These are phyloP conservation scores for Brachionus angularis DNA, from an alignment of 1,140 invertebrate species.

Conservation along the genomic window DNA sequence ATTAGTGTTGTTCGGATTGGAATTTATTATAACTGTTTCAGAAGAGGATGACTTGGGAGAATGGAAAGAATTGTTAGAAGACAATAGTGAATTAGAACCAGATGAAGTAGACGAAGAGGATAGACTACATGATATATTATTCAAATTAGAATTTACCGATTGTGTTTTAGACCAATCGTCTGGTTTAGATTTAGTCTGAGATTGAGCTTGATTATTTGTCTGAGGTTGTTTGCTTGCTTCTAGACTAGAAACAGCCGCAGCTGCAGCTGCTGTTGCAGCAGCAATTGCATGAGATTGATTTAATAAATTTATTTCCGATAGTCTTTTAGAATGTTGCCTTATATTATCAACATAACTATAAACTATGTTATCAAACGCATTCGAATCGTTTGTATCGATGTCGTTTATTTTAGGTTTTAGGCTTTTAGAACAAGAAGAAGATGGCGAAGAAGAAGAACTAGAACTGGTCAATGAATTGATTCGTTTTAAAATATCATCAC, in stretches of 20 bases:
- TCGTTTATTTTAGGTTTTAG: constrained; percentile 4
- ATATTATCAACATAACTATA: constrained; percentile 42
- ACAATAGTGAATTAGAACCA: no score
- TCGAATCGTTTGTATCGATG: no score
- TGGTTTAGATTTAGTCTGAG: no score
- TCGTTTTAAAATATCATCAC: constrained; percentile 19
- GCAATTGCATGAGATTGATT: constrained; percentile 6
- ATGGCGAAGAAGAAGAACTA: no score
- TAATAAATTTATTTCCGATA: constrained; percentile 14
- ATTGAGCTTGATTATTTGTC: no score
- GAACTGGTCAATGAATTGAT: constrained; percentile 25
- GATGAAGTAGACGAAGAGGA: no score
- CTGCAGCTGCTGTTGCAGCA: neutral
- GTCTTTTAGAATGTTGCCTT: constrained; percentile 23
- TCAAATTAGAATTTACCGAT: constrained; percentile 9
- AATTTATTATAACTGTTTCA: no score
- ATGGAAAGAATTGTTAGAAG: no score
- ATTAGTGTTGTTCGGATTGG: no score
- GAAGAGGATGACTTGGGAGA: no score
- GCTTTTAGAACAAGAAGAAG: no score
- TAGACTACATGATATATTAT: constrained; percentile 6
- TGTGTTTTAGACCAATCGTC: no score
- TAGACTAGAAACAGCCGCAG: constrained; percentile 4
- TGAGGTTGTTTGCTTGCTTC: constrained; percentile 26
- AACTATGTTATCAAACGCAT: constrained; percentile 33